Base-by-base conservation (phyloP, 2,113 vertebrate species). In the Taxidea taxus region DNA sequence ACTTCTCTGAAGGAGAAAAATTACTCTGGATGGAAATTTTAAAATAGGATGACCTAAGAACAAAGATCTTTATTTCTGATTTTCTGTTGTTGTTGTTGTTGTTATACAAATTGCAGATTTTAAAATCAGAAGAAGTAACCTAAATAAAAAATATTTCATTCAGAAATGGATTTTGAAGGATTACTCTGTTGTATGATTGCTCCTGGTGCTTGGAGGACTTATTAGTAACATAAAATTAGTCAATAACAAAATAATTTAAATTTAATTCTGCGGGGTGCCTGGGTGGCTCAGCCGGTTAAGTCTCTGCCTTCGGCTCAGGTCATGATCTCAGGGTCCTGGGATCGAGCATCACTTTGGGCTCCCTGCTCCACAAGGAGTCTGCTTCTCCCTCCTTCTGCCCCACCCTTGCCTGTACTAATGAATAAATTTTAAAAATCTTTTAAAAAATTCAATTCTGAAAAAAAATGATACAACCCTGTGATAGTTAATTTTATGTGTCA, bases 1-100 rank as follows among this genome's bases (percentile, higher is more conserved):
- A 95, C 96, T 97, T 97, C 66, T 60, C 64, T 95, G 74, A 89
- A 90, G 7, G 94, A 96, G 58, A 97, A 95, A 98, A 96, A 92
- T 64, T 47, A 96, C 70, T 94, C 82, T 94, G 88, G 72, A 89
- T 58, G 86, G 31, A 88, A 97, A 62, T 56, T 93, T 70, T 54
- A 18, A 93, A 96, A 91, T 68, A n/a, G 75, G 97, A 96, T 97
- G 85, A 96, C 56, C 81, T 23, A 92, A 93, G 89, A 97, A 98
- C 34, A 98, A 98, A 98, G 85, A 96, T 83, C 27, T 27, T 66
- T 98, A 77, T 85, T 94, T 89, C 68, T 91, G 58, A 81, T 70
- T 66, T 58, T 15, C 37, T 49, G 37, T 27, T 25, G 49, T 42
- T 56, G 44, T 42, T 56, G 44, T 60, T 54, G 54, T 75, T 77